Percentiles rank a stretch among this genome's conserved stretches.
Evolutionary conservation across 2,113 vertebrate species (phyloP).

Genomic region (Pavo muticus): DNA sequence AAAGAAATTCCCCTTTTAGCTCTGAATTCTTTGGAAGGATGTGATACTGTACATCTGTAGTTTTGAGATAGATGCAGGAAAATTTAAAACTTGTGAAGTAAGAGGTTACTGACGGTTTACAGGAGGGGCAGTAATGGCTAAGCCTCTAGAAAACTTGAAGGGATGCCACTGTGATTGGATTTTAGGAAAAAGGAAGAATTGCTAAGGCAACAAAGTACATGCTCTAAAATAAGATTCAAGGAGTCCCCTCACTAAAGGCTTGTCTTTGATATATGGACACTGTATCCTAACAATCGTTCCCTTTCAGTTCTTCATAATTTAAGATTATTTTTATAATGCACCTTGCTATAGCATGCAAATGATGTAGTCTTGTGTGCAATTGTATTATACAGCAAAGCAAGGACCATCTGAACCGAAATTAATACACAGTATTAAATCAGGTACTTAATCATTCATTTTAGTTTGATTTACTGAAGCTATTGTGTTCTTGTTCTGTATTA

Average conservation of each 20-base stretch:
- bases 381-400: conserved; percentile 28
- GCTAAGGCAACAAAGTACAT: not conserved
- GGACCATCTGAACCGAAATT: conserved; percentile 50
- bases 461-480: conserved; percentile 78
- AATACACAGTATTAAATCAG: conserved; percentile 41
- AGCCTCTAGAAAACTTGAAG: not conserved
- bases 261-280: conserved; percentile 64
- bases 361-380: not conserved
- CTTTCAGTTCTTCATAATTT: conserved; percentile 59
- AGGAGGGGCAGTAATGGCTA: not conserved
- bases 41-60: not conserved
- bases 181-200: conserved; percentile 35
- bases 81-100: conserved; percentile 27
- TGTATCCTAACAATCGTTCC: conserved; percentile 23
- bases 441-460: conserved; percentile 73
- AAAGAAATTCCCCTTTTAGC: conserved; percentile 21
- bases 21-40: not conserved
- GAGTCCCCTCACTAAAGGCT: not conserved
- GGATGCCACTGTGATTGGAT: not conserved
- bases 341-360: conserved; percentile 62
- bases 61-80: conserved; percentile 43
- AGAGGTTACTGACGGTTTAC: conserved; percentile 19
- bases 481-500: conserved; percentile 73
- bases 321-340: conserved; percentile 66
- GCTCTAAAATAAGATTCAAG: conserved; percentile 54